Evolutionary conservation across 2,113 vertebrate species (phyloP).

Genomic region (Ciconia maguari): DNA sequence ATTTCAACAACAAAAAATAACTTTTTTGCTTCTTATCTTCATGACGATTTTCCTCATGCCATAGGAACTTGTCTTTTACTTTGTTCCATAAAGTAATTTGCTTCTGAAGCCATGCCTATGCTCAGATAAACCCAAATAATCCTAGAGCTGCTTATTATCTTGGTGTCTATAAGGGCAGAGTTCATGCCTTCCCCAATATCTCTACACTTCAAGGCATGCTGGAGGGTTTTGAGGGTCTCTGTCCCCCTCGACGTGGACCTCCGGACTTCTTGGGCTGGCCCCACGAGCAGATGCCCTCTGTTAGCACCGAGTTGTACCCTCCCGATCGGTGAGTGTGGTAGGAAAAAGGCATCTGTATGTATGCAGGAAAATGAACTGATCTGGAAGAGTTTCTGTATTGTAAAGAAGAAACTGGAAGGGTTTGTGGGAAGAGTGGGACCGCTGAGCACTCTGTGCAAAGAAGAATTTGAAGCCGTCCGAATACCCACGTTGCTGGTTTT

Average conservation of each 20-base stretch:
- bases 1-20: background rate
- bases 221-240: background rate
- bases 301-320: background rate
- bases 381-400: background rate
- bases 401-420: background rate
- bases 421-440: background rate
- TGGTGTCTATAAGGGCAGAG: background rate
- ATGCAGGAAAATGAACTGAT: background rate
- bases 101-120: background rate
- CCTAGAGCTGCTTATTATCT: background rate
- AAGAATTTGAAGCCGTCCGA: background rate
- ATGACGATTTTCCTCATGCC: background rate
- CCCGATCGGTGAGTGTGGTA: accelerated
- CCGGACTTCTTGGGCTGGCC: background rate
- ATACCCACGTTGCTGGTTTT: background rate
- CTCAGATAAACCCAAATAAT: background rate
- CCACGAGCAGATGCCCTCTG: too few species aligned
- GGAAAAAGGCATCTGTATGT: background rate
- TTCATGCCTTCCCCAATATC: background rate
- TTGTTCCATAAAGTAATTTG: background rate
- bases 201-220: accelerated
- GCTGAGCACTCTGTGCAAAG: accelerated
- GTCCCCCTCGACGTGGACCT: accelerated
- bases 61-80: background rate
- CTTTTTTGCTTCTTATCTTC: background rate